phyloP scores from a whole-genome alignment of 2,113 vertebrate genomes.

The Crocuta crocuta region DNA sequence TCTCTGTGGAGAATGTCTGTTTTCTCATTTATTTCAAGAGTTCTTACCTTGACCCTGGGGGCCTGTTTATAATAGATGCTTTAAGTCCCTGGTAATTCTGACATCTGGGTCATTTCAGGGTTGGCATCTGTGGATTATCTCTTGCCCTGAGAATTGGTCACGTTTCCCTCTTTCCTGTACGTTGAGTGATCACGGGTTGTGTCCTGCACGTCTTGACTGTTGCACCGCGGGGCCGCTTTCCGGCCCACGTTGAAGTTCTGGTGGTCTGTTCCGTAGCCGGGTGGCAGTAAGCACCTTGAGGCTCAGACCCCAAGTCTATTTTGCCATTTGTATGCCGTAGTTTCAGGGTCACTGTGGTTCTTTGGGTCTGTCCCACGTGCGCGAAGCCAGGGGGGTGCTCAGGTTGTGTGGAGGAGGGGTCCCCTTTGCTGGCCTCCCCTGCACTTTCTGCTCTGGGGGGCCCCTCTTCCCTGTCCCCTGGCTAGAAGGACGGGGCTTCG shows the following conservation, averaged over 20 bases:
- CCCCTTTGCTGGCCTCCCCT: too few relatives aligned
- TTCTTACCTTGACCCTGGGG: background rate
- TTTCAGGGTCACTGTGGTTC: background rate
- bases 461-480: too few relatives aligned
- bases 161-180: background rate
- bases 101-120: background rate
- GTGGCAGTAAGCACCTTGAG: too few relatives aligned
- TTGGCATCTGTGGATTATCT: background rate
- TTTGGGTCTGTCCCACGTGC: background rate
- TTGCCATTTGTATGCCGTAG: fast-evolving
- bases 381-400: background rate
- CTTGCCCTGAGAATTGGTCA: background rate
- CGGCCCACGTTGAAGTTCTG: background rate
- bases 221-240: background rate
- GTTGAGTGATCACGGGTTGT: background rate
- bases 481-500: background rate
- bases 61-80: background rate
- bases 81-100: background rate
- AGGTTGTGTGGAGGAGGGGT: too few relatives aligned
- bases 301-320: background rate
- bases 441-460: too few relatives aligned
- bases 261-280: background rate
- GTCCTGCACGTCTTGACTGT: background rate
- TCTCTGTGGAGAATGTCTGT: background rate
- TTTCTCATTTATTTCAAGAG: background rate